phyloP scores from a whole-genome alignment of 2,113 vertebrate species.

The Tyrannus savana region DNA sequence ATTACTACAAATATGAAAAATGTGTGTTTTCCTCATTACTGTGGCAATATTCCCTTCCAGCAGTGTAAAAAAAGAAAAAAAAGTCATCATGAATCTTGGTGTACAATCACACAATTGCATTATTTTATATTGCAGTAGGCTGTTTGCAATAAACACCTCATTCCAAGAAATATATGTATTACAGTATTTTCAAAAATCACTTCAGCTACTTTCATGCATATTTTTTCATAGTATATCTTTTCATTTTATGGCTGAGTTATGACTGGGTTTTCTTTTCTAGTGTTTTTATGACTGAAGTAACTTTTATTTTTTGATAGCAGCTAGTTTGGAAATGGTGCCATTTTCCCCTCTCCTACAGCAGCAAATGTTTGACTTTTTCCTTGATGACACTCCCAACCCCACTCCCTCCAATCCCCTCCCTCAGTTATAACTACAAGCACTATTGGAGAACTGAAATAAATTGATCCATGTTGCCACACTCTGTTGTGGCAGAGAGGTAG shows the following conservation, averaged over 20 bases:
- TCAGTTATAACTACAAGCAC: not conserved
- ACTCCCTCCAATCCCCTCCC: not conserved
- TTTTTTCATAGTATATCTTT: slow-evolving; percentile 30
- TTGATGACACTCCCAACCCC: not conserved
- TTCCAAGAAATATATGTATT: slow-evolving; percentile 26
- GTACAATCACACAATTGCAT: not conserved
- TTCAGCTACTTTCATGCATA: not conserved
- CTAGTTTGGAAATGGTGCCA: not conserved
- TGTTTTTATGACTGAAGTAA: not conserved
- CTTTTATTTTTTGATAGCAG: not conserved
- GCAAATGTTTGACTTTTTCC: not conserved
- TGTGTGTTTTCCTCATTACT: slow-evolving; percentile 36
- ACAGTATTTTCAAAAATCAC: slow-evolving; percentile 12
- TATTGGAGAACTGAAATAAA: not conserved
- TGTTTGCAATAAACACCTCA: slow-evolving; percentile 22
- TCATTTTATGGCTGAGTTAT: slow-evolving; percentile 17
- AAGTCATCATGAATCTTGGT: not conserved
- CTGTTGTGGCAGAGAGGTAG: not conserved
- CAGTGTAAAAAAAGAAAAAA: not conserved
- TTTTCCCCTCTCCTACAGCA: not conserved
- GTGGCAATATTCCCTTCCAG: slow-evolving; percentile 13
- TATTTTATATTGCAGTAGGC: not conserved
- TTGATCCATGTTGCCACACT: not conserved
- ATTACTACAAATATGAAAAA: slow-evolving; percentile 42
- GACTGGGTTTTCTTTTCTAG: not conserved